Evolutionary conservation across 2,797 vertebrate species (phyloP).

Genomic region (Ctenopoma multispine): DNA sequence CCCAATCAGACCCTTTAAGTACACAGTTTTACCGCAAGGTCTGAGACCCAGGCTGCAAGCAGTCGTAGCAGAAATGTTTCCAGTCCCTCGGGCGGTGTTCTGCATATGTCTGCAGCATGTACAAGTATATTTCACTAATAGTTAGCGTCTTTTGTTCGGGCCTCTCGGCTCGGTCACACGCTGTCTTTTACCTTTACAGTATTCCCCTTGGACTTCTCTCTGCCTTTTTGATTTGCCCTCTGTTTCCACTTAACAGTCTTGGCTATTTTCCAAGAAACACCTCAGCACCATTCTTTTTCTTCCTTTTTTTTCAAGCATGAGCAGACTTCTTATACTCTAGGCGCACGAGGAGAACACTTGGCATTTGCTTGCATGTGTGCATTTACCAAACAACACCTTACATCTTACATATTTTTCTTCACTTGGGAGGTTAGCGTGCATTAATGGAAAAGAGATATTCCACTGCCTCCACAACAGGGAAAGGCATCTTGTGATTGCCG

Average conservation of each 20-base stretch:
- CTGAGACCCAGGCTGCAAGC: conserved; percentile 34
- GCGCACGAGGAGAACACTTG: conserved; percentile 17
- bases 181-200: conserved; percentile 48
- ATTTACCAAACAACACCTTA: background rate
- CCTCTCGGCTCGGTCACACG: conserved; percentile 50
- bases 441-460: conserved; percentile 37
- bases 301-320: conserved; percentile 11
- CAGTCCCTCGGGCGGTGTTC: conserved; percentile 53
- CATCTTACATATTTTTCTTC: background rate
- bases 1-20: conserved; percentile 61
- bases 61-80: conserved; percentile 40
- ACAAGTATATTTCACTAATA: conserved; percentile 59
- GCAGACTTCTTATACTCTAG: conserved; percentile 33
- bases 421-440: conserved; percentile 11
- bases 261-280: conserved; percentile 77
- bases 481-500: conserved; percentile 39
- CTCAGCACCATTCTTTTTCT: conserved; percentile 59
- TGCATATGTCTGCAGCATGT: conserved; percentile 39
- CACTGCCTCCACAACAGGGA: conserved; percentile 14
- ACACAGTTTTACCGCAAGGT: conserved; percentile 27
- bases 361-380: conserved; percentile 20
- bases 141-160: conserved; percentile 51
- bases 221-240: conserved; percentile 77
- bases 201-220: conserved; percentile 66
- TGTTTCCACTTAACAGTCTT: conserved; percentile 80